Evolutionary conservation across 2,888 invertebrate species (phyloP), one percentile per base, ranked within the genome.

Genomic region (Eupsilia transversa): DNA sequence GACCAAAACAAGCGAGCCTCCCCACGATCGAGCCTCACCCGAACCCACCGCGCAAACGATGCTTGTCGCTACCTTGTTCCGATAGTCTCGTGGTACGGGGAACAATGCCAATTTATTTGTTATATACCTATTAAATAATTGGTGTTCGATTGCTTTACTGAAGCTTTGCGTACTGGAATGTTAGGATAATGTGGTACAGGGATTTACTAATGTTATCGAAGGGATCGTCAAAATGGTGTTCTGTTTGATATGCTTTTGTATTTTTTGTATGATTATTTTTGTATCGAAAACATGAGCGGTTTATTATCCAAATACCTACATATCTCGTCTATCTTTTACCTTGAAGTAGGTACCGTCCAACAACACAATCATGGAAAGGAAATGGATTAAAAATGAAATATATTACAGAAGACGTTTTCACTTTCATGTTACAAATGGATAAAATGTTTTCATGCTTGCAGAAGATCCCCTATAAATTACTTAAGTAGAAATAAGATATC

Each of bases 1-100:
- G 96, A 96, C 96, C 96, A 96, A 96, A 96, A 96, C 96, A 96
- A 96, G 92, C 92, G 87, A 83, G 88, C 90, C 90, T 88, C 91
- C 92, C 91, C 87, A 84, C 86, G 81, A 78, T 72, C 76, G 76
- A 89, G 86, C 84, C 89, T 88, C 89, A 89, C 92, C 83, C 92
- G 87, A 87, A 76, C 88, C 86, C 89, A 82, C 89, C 86, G 84
- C 87, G 86, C 89, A 84, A 74, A 84, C 87, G 87, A 90, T 82
- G 86, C 91, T 94, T 91, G 92, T 93, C 94, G 94, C 94, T 92
- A 92, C 93, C 92, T 91, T 92, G 91, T 92, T 89, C 91, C 89
- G 89, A 89, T 91, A 90, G 89, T 92, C 90, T 92, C 89, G 88
- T 91, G 91, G 91, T 91, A 92, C 91, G 88, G 87, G 70, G 89